Conservation (phyloP, 2,888 invertebrate genomes). For the Glaucopsyche alexis region DNA sequence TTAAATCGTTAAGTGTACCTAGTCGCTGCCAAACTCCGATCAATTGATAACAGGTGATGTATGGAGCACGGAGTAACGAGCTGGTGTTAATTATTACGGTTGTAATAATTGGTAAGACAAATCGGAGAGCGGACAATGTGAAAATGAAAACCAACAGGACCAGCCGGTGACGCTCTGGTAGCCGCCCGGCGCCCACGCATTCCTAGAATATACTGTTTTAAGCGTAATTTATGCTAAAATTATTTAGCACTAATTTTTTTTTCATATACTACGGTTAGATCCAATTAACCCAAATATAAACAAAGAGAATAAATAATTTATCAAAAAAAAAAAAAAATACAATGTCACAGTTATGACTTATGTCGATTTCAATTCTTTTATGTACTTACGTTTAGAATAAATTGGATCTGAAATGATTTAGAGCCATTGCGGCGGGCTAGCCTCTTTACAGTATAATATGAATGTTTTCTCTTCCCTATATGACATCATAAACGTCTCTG, state of each 20-base stretch:
- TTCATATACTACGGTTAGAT: too few species aligned
- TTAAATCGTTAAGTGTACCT: constrained; percentile 5
- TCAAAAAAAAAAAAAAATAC: too few species aligned
- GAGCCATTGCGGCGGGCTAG: too few species aligned
- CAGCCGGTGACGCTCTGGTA: neutral
- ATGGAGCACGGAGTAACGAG: neutral
- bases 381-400: too few species aligned
- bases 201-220: neutral
- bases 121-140: neutral
- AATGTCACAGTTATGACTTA: too few species aligned
- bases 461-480: neutral
- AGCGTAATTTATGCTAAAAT: neutral
- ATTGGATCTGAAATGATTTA: too few species aligned
- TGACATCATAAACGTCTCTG: neutral
- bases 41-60: neutral
- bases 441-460: neutral
- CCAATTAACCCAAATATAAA: too few species aligned
- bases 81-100: neutral
- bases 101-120: neutral
- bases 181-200: neutral
- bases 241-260: too few species aligned
- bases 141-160: neutral
- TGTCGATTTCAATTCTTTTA: too few species aligned
- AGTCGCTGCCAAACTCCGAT: neutral
- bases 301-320: too few species aligned